Conservation (phyloP, 2,113 vertebrate species). For the Hyperoodon ampullatus region DNA sequence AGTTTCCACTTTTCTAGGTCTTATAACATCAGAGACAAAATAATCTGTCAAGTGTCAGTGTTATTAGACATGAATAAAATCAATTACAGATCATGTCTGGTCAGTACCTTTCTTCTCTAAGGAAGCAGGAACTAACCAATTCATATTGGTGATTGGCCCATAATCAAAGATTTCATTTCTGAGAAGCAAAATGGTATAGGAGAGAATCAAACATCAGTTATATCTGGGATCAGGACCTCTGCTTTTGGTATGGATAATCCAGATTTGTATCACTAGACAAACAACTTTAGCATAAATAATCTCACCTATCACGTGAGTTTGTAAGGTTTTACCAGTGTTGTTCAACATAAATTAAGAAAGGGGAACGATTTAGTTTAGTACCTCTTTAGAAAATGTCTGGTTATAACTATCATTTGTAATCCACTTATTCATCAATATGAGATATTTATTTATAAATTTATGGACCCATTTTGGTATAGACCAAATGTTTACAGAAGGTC, state of each 20-base stretch:
- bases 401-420: neutral
- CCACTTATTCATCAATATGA: neutral
- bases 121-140: neutral
- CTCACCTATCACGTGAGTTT: neutral
- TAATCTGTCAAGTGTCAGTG: slow-evolving; percentile 41
- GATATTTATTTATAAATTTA: neutral
- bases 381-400: neutral
- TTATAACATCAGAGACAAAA: neutral
- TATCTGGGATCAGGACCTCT: neutral
- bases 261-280: neutral
- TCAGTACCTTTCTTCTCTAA: neutral
- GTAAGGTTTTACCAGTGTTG: neutral
- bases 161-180: neutral
- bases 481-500: neutral
- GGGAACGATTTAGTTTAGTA: neutral
- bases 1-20: neutral
- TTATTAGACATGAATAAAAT: slow-evolving; percentile 1
- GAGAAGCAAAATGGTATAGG: neutral
- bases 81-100: neutral
- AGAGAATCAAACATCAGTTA: neutral
- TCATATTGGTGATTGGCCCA: neutral
- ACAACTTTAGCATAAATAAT: neutral
- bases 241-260: neutral
- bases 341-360: neutral
- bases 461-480: neutral